Percentiles rank a stretch among this genome's conserved stretches.
phyloP scores from a whole-genome alignment of 2,797 vertebrate species.

The Kryptolebias ocellatus region DNA sequence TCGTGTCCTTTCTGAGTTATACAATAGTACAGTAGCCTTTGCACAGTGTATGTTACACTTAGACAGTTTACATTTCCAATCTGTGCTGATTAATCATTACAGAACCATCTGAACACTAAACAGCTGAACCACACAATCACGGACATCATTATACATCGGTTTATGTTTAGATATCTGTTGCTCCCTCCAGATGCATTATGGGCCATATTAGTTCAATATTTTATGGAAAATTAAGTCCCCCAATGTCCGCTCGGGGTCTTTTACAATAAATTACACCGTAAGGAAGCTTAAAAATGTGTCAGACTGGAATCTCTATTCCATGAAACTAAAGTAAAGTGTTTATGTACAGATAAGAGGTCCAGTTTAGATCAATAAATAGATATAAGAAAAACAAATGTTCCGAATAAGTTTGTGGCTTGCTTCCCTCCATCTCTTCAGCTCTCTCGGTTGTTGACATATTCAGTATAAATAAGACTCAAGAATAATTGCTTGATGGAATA shows the following conservation, averaged over 20 bases:
- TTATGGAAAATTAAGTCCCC: not conserved
- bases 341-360: not conserved
- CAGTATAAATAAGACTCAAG: not conserved
- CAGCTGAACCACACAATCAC: not conserved
- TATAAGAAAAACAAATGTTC: not conserved
- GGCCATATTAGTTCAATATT: not conserved
- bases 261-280: too few relatives aligned
- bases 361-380: conserved; percentile 1
- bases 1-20: conserved; percentile 34
- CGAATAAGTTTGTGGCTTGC: not conserved
- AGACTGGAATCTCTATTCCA: not conserved
- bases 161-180: not conserved
- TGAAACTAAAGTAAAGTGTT: conserved; percentile 7
- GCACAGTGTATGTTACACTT: not conserved
- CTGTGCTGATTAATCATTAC: conserved; percentile 13
- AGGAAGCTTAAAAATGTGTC: not conserved
- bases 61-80: conserved; percentile 26
- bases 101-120: not conserved
- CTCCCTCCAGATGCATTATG: not conserved
- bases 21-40: conserved; percentile 20
- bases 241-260: too few relatives aligned
- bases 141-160: not conserved
- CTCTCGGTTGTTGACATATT: not conserved
- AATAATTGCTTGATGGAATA: too few relatives aligned
- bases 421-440: not conserved